A percentile compares a stretch with the other conserved stretches of the same genome.
Conservation (phyloP, 2,888 invertebrate genomes). For the Acanthococcus lagerstroemiae region DNA sequence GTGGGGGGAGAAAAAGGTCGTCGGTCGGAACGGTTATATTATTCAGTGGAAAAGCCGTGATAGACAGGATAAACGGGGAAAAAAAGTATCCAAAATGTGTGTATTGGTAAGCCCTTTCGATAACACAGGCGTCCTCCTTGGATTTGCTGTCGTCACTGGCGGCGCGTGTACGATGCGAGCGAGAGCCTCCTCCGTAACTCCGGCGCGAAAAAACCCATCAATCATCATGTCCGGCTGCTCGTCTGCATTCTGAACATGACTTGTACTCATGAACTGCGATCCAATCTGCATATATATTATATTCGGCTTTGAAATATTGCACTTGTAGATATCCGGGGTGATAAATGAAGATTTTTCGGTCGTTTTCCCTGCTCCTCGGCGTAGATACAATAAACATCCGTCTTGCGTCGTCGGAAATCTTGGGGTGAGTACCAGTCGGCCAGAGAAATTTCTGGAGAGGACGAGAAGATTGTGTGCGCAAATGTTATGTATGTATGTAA, state of each 20-base stretch:
- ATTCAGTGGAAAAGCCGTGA: slow-evolving; percentile 13
- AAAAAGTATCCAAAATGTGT: not conserved
- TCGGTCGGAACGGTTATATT: slow-evolving; percentile 23
- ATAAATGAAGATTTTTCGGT: slow-evolving; percentile 28
- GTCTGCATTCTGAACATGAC: slow-evolving; percentile 25
- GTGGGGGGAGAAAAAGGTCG: not conserved
- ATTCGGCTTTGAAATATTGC: slow-evolving; percentile 21
- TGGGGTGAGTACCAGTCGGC: too few relatives aligned
- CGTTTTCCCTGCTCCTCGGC: slow-evolving; percentile 2
- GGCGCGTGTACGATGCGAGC: not conserved
- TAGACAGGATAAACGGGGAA: slow-evolving; percentile 1
- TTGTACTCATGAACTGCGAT: slow-evolving; percentile 26
- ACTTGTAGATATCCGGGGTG: slow-evolving; percentile 27
- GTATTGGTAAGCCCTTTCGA: too few relatives aligned
- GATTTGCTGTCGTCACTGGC: not conserved
- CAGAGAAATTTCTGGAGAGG: too few relatives aligned
- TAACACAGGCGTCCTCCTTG: not conserved
- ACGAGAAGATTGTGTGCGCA: too few relatives aligned
- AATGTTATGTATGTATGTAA: too few relatives aligned
- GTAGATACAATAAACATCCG: slow-evolving; percentile 9
- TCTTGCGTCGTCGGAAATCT: too few relatives aligned
- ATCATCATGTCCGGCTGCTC: slow-evolving; percentile 26
- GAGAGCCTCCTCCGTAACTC: not conserved
- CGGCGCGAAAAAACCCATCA: slow-evolving; percentile 21
- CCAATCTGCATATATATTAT: slow-evolving; percentile 31